Evolutionary conservation across 2,888 invertebrate genomes (phyloP), one percentile per base, ranked within the genome.

Genomic region (Caenorhabditis auriculariae): DNA sequence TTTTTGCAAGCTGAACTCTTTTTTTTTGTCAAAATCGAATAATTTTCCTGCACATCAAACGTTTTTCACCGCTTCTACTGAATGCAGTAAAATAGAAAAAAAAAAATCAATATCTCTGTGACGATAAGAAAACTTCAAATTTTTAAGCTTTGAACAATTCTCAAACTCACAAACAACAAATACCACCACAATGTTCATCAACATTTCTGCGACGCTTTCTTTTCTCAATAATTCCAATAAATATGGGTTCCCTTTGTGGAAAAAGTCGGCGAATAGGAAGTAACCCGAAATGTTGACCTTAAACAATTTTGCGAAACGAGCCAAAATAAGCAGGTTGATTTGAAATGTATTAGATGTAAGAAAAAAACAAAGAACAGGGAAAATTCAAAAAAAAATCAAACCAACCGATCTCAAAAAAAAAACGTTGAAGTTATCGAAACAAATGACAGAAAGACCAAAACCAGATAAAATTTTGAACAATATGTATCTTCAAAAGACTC

Each of bases 191-290:
- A 42, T 19, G 23, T 21, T 5, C 21, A 42, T 21, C 17, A 42
- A 42, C 42, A 42, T 42, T 12, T 15, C 24, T 35, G 48, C 37
- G 32, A 35, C 35, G n/a, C n/a, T 32, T 32, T 48, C 26, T 24
- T 37, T 38, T 48, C n/a, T n/a, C n/a, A n/a, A n/a, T n/a, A n/a
- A n/a, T n/a, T n/a, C n/a, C n/a, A n/a, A n/a, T n/a, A n/a, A n/a
- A n/a, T n/a, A n/a, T n/a, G n/a, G n/a, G n/a, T n/a, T n/a, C n/a
- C n/a, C n/a, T n/a, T n/a, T n/a, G n/a, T n/a, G n/a, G n/a, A n/a
- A n/a, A n/a, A n/a, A n/a, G n/a, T 35, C 37, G 37, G 48, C 35
- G 48, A 29, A 21, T 37, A 48, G 7, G 48, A 48, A 38, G 38
- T 37, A 37, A 48, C 37, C n/a, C 37, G 38, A 37, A 35, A 21